Percentiles rank a stretch among this genome's conserved stretches.
Evolutionary conservation across 2,888 invertebrate species (phyloP).

Genomic region (Rotaria sp.): DNA sequence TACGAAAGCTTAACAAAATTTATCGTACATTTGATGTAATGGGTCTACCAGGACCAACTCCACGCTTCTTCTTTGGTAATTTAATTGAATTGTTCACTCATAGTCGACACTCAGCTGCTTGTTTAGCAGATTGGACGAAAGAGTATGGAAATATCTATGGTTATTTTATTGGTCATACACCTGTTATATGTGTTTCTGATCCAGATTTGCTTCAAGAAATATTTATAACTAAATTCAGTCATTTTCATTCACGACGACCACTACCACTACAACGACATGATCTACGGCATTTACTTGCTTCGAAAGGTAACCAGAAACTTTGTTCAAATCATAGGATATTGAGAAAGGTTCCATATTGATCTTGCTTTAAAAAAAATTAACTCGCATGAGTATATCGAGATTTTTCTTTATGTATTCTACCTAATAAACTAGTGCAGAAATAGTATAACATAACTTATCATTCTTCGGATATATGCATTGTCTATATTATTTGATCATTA

Average conservation of each 20-base stretch:
- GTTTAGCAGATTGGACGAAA: constrained; percentile 5
- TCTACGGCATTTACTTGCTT: constrained; percentile 18
- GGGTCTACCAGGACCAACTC: constrained; percentile 23
- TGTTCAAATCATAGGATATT: neutral
- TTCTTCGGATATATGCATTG: too few species aligned
- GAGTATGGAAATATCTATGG: neutral
- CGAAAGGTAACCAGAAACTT: neutral
- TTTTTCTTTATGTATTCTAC: too few species aligned
- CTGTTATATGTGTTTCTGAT: constrained; percentile 4
- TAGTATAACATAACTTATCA: too few species aligned
- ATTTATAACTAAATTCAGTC: neutral
- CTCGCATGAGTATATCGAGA: too few species aligned
- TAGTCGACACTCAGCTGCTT: neutral
- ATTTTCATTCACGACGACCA: constrained; percentile 1
- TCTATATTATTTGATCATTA: too few species aligned
- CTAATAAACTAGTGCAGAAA: too few species aligned
- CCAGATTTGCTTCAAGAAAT: neutral
- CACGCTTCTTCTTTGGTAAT: constrained; percentile 38
- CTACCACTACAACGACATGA: constrained; percentile 26
- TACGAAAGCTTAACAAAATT: neutral
- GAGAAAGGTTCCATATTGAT: too few species aligned
- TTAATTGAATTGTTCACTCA: constrained; percentile 26
- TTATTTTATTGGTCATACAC: constrained; percentile 1
- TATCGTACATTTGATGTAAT: neutral
- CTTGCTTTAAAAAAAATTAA: too few species aligned